A percentile compares a stretch with the other conserved stretches of the same genome.
phyloP scores from a whole-genome alignment of 1,140 invertebrate species.

The Pteromalus puparum region DNA sequence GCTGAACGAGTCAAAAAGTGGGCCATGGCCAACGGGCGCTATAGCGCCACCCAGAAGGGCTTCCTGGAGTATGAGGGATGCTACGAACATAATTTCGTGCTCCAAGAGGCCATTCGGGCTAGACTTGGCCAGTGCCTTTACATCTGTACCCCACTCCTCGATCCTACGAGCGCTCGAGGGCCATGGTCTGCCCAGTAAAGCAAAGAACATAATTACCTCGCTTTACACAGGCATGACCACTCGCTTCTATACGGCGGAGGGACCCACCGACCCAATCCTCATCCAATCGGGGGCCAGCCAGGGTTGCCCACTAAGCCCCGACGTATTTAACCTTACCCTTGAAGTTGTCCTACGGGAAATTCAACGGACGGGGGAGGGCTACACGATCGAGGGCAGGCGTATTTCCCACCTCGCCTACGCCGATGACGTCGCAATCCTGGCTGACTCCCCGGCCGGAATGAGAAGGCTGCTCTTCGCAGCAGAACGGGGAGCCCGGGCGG shows the following conservation, averaged over 20 bases:
- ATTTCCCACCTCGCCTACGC: neutral
- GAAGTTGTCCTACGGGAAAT: neutral
- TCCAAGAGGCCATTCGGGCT: neutral
- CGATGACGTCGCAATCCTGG: neutral
- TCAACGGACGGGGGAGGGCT: neutral
- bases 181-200: neutral
- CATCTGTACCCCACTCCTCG: neutral
- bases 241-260: neutral
- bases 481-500: neutral
- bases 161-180: neutral
- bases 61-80: conserved; percentile 25
- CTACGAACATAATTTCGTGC: conserved; percentile 52
- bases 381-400: neutral
- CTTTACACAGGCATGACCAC: neutral
- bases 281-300: neutral
- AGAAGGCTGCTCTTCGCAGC: conserved; percentile 48
- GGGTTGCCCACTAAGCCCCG: neutral
- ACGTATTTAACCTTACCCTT: neutral
- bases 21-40: too few relatives aligned
- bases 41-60: too few relatives aligned
- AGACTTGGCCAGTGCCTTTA: neutral
- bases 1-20: too few relatives aligned
- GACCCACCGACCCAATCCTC: neutral
- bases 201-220: neutral
- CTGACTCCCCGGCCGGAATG: conserved; percentile 41